These are phyloP conservation scores for Columba guinea DNA, from an alignment of 2,797 vertebrate species.

Conservation along the genomic window DNA sequence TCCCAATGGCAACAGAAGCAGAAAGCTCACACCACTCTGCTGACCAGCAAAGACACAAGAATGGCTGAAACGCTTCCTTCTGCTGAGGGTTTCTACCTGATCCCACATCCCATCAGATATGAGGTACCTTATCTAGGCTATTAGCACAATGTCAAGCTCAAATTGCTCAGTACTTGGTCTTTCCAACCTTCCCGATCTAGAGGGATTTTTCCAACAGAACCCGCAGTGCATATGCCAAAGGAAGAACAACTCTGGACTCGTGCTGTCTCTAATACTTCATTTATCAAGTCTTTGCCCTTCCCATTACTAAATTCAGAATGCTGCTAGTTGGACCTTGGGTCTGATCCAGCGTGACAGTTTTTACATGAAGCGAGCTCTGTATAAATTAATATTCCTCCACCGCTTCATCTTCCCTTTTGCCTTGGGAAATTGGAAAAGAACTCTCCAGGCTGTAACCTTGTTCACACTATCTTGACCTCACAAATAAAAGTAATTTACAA, in stretches of 20 bases:
- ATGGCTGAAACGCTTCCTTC: background rate
- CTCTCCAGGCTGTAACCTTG: background rate
- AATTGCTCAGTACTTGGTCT: background rate
- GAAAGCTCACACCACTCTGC: background rate
- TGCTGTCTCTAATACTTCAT: rapidly evolving
- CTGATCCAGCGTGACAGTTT: background rate
- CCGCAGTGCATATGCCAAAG: background rate
- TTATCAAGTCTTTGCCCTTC: background rate
- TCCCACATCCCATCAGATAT: background rate
- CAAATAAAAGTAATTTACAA: background rate
- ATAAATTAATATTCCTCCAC: background rate
- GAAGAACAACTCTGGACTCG: background rate
- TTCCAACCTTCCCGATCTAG: background rate
- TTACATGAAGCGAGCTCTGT: background rate
- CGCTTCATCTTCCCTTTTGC: background rate
- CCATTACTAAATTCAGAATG: background rate
- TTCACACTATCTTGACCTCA: background rate
- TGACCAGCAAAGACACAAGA: background rate
- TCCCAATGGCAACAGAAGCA: background rate
- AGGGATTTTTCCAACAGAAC: background rate
- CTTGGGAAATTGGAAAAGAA: background rate
- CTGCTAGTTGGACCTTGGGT: background rate
- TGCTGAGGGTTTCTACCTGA: background rate
- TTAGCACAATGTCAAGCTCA: background rate
- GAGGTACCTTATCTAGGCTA: background rate